Base-by-base conservation (phyloP, 1,140 invertebrate genomes). In the Plutomurus gul region DNA sequence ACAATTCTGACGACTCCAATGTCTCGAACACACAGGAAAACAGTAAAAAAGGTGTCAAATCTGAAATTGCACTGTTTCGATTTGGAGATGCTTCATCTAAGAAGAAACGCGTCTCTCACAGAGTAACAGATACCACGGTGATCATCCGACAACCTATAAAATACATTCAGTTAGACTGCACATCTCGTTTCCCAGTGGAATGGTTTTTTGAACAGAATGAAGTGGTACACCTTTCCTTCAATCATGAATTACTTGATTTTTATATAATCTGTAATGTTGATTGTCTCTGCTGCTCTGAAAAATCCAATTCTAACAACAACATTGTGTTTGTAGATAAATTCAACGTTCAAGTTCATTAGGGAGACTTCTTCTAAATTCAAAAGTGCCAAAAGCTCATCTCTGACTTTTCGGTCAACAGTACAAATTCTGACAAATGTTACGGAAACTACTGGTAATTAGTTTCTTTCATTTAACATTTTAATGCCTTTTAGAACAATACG, bases 261-360 rank as follows among this genome's bases (percentile, higher is more conserved):
- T n/a, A n/a, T n/a, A n/a, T n/a, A n/a, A n/a, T n/a, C n/a, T n/a
- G n/a, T n/a, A n/a, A n/a, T n/a, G n/a, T n/a, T n/a, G n/a, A n/a
- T n/a, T n/a, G n/a, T n/a, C n/a, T n/a, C n/a, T n/a, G n/a, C n/a
- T n/a, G n/a, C n/a, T n/a, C n/a, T n/a, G n/a, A n/a, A n/a, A n/a
- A n/a, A n/a, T n/a, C n/a, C n/a, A n/a, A n/a, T n/a, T n/a, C n/a
- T n/a, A n/a, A n/a, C n/a, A n/a, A n/a, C n/a, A n/a, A n/a, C n/a
- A n/a, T n/a, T n/a, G n/a, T n/a, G n/a, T 56, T 20, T n/a, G 36
- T 71, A 71, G 65, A 37, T 71, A 7, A 71, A 71, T 71, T 71
- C 65, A 6, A 71, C 65, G 20, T 71, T 40, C 33, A 71, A 71
- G 18, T 71, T 71, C n/a, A 56, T 56, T 8, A 22, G 22, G 1